A percentile compares a stretch with the other conserved stretches of the same genome.
Evolutionary conservation across 2,113 vertebrate species (phyloP).

Genomic region (Crotalus helleri): DNA sequence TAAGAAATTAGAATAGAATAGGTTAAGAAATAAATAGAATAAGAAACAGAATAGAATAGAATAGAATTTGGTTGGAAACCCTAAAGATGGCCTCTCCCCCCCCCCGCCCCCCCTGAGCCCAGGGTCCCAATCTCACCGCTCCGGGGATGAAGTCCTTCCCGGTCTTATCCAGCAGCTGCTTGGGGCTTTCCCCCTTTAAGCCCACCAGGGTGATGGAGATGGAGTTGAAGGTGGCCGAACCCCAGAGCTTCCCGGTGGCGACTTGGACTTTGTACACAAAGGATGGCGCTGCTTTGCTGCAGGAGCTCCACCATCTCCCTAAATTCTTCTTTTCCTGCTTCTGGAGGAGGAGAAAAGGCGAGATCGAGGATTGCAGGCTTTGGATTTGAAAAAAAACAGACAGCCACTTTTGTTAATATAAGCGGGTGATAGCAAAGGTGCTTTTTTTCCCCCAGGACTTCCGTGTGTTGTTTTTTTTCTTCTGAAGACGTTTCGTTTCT

Average conservation of each 20-base stretch:
- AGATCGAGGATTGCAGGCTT: not conserved
- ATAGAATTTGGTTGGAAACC: too few species aligned
- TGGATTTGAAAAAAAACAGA: too few species aligned
- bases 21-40: too few species aligned
- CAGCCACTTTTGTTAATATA: not conserved
- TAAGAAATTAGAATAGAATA: too few species aligned
- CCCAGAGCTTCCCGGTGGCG: conserved; percentile 75
- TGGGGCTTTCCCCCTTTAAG: conserved; percentile 72
- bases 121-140: conserved; percentile 64
- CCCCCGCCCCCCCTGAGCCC: too few species aligned
- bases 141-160: conserved; percentile 75
- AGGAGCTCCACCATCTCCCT: not conserved
- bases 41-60: too few species aligned
- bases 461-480: too few species aligned
- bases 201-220: conserved; percentile 80
- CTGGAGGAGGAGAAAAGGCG: not conserved
- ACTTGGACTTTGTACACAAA: conserved; percentile 74
- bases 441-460: too few species aligned
- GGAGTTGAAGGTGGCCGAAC: conserved; percentile 79
- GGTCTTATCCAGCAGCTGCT: conserved; percentile 72
- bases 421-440: too few species aligned
- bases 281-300: conserved; percentile 42
- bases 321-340: not conserved
- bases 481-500: too few species aligned
- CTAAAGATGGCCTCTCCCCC: not conserved